phyloP scores from a whole-genome alignment of 2,888 invertebrate genomes.

The Drosophila anomalata region DNA sequence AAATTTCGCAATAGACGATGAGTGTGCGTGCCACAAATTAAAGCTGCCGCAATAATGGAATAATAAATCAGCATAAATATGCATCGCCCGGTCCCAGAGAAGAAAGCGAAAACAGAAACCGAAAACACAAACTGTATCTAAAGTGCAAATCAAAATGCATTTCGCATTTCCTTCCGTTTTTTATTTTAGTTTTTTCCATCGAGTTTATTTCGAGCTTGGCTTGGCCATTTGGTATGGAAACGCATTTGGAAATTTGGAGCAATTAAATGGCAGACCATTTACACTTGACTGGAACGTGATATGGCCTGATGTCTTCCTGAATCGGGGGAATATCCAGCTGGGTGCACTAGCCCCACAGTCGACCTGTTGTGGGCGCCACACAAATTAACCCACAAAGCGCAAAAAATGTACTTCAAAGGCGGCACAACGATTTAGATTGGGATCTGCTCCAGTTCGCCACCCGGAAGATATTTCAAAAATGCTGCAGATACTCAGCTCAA shows the following conservation, averaged over 20 bases:
- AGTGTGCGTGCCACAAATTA: slow-evolving; percentile 72
- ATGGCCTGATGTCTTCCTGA: slow-evolving; percentile 37
- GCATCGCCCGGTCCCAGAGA: slow-evolving; percentile 31
- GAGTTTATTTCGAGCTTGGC: slow-evolving; percentile 1
- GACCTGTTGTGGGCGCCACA: slow-evolving; percentile 38
- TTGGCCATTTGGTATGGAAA: slow-evolving; percentile 22
- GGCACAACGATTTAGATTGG: slow-evolving; percentile 35
- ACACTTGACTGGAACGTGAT: slow-evolving; percentile 46
- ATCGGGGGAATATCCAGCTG: slow-evolving; percentile 32
- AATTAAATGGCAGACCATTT: slow-evolving; percentile 44
- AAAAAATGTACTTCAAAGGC: slow-evolving; percentile 37
- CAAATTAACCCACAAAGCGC: slow-evolving; percentile 32
- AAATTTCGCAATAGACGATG: slow-evolving; percentile 56
- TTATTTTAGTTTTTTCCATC: slow-evolving; percentile 5
- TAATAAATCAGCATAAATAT: slow-evolving; percentile 68
- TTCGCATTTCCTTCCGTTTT: slow-evolving; percentile 74
- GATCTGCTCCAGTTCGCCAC: slow-evolving; percentile 61
- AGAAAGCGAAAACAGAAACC: slow-evolving; percentile 21
- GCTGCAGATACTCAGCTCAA: slow-evolving; percentile 32
- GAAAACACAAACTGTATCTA: slow-evolving; percentile 31
- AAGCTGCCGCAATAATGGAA: slow-evolving; percentile 59
- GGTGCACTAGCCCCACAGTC: slow-evolving; percentile 2
- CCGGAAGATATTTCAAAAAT: slow-evolving; percentile 64
- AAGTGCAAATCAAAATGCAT: slow-evolving; percentile 58
- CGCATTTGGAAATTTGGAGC: slow-evolving; percentile 48